Conservation (phyloP, 2,888 invertebrate genomes). For the Craniophora ligustri region DNA sequence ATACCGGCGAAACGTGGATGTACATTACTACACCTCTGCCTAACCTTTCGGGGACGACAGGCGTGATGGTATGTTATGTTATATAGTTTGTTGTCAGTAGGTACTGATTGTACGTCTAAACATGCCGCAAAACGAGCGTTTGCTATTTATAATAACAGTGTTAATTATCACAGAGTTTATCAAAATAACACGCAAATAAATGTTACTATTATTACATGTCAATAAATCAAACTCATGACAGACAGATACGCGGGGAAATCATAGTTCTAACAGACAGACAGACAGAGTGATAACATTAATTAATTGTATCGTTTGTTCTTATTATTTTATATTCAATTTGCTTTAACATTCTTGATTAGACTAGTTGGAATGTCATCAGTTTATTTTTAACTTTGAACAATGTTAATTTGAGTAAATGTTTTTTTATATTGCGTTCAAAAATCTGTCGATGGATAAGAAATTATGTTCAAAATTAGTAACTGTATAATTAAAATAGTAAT, state of each 20-base stretch:
- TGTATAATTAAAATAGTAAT: too few species aligned
- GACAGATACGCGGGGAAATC: slow-evolving; percentile 51
- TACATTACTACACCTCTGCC: too few species aligned
- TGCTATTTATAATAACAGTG: slow-evolving; percentile 24
- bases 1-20: too few species aligned
- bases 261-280: slow-evolving; percentile 50
- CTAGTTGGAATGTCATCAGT: not conserved
- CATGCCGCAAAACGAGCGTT: slow-evolving; percentile 1
- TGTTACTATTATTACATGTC: slow-evolving; percentile 42
- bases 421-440: not conserved
- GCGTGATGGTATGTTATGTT: too few species aligned
- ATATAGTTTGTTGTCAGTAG: too few species aligned
- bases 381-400: not conserved
- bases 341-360: slow-evolving; percentile 21
- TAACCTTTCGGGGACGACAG: too few species aligned
- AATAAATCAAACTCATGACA: slow-evolving; percentile 54
- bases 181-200: slow-evolving; percentile 43
- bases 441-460: too few species aligned
- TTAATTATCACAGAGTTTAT: slow-evolving; percentile 14
- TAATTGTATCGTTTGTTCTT: slow-evolving; percentile 54
- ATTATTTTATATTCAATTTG: slow-evolving; percentile 56
- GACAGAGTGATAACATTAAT: slow-evolving; percentile 57
- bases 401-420: not conserved
- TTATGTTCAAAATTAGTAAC: too few species aligned
- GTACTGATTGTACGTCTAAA: too few species aligned